Evolutionary conservation across 2,113 vertebrate species (phyloP).

Genomic region (pig (Sus scrofa)): T2T-Sscrofa CM000820.6:60061501-60062000

Average conservation of each 20-base stretch:
- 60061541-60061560: constrained; percentile 51
- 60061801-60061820: too few species aligned
- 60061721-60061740: neutral
- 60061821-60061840: too few species aligned
- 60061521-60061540: constrained; percentile 63
- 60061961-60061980: too few species aligned
- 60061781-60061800: too few species aligned
- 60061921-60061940: too few species aligned
- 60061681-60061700: rapidly evolving
- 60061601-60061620: neutral
- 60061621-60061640: neutral
- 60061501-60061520: constrained; percentile 65
- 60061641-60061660: neutral
- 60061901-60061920: too few species aligned
- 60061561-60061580: neutral
- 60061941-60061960: too few species aligned
- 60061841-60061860: too few species aligned
- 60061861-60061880: too few species aligned
- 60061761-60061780: too few species aligned
- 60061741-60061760: neutral
- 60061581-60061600: neutral
- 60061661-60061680: neutral
- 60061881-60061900: too few species aligned
- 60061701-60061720: neutral
- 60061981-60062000: too few species aligned